Percentiles rank a stretch among this genome's conserved stretches.
Conservation (phyloP, 1,140 invertebrate genomes). For the Anadara kagoshimensis region DNA sequence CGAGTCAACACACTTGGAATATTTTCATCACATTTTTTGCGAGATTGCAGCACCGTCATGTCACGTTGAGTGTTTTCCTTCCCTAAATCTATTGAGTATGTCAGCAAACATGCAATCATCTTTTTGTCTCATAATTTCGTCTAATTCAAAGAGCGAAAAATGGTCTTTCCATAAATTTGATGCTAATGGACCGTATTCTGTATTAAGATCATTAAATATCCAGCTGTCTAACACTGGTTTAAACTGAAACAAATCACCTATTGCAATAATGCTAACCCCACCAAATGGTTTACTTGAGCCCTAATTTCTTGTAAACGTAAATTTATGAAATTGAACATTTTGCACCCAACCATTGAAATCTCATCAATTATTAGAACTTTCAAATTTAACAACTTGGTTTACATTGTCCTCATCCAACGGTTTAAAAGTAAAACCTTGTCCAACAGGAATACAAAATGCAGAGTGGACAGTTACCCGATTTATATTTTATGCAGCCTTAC, state of each 20-base stretch:
- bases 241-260: conserved; percentile 51
- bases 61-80: conserved; percentile 13
- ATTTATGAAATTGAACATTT: conserved; percentile 48
- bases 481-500: conserved; percentile 37
- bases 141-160: conserved; percentile 5
- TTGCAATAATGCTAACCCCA: conserved; percentile 41
- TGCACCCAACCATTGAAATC: conserved; percentile 46
- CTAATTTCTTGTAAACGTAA: conserved; percentile 39
- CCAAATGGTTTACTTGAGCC: conserved; percentile 33
- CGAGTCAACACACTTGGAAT: conserved; percentile 6
- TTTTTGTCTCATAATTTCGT: conserved; percentile 6
- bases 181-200: conserved; percentile 26
- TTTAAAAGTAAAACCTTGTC: conserved; percentile 40
- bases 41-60: conserved; percentile 35
- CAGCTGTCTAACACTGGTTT: conserved; percentile 48
- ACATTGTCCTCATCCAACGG: conserved; percentile 24
- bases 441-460: conserved; percentile 35
- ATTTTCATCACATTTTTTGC: conserved; percentile 36
- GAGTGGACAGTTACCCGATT: conserved; percentile 21
- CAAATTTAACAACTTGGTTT: neutral
- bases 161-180: conserved; percentile 19
- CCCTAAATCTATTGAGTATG: conserved; percentile 4
- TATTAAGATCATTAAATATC: conserved; percentile 33
- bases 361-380: conserved; percentile 48
- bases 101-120: conserved; percentile 11